Evolutionary conservation across 2,888 invertebrate genomes (phyloP), one percentile per base, ranked within the genome.

Genomic region (Deroplatys truncata): DNA sequence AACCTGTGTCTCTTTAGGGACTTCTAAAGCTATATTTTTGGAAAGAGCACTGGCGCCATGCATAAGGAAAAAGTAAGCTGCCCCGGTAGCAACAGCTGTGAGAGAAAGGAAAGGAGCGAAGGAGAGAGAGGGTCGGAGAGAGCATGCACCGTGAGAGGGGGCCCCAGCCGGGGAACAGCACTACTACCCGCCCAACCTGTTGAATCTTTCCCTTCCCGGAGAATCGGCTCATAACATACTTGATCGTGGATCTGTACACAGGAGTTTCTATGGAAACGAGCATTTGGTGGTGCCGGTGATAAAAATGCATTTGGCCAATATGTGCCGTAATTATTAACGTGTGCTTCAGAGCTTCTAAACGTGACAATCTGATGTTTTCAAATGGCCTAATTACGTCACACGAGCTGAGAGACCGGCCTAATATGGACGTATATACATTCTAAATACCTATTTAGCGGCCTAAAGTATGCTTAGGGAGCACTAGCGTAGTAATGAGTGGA

Each of bases 401-500:
- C 5, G 20, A 72, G 56, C 56, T 72, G 16, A 2, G 7, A 72
- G 25, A 7, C 20, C 25, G 56, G 56, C 56, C 56, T 72, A 72
- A 72, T 20, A 20, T 72, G 56, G 20, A 72, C 16, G 25, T 25
- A 72, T 72, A 20, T 20, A 15, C 56, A 72, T 72, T 72, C 56
- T 72, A 72, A 72, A 72, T 72, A 72, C 20, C 56, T 25, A 31
- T 1, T 28, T 28, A 8, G 25, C 85, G 9, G 89, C 86, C 86
- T 85, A 89, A 85, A 82, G 86, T 82, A 84, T 86, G 86, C 43
- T 86, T 83, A 82, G 86, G 84, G 84, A 82, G 31, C 72, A 35
- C 43, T 83, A 28, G 85, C 89, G 82, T 83, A 85, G 85, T 72
- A 72, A 72, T 84, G 31, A 31, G 84, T 84, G 20, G 84, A 28